Evolutionary conservation across 2,888 invertebrate species (phyloP), one percentile per base, ranked within the genome.

Genomic region (Subacronicta megacephala): DNA sequence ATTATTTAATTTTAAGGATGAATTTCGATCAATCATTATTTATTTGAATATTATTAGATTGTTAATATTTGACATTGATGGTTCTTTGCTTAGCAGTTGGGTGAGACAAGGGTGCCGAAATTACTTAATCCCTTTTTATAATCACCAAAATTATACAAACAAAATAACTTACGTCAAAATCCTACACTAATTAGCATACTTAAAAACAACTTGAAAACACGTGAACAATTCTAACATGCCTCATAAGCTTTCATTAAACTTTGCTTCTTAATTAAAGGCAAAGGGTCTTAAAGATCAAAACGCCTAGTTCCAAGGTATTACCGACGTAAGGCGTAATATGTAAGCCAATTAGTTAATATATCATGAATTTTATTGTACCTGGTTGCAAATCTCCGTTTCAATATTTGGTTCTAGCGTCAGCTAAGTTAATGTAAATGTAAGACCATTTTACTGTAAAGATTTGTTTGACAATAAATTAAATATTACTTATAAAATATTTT

Each of bases 181-280:
- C 40, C 29, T 13, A 16, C 3, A 15, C 38, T 53, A 58, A 72
- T 68, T 72, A 58, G 9, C 47, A 43, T 56, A 56, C 38, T 68
- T 58, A 46, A 23, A 31, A 62, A 56, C 36, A 44, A 62, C 12
- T 65, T 15, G 43, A 47, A 31, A 57, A 51, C 53, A 65, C 73
- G 56, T 62, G 65, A 65, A 65, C 54, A 54, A 50, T 51, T 55
- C 46, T 38, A 35, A 60, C 54, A 36, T 49, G 42, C 18, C 54
- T 59, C 57, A 54, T 49, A 51, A 20, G 58, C 44, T 67, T 52
- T 45, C 41, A 47, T 50, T 33, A 50, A 66, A 63, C 49, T 69
- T 65, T 6, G 37, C 4, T 17, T 50, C 49, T 20, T 63, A 50
- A 60, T 58, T 52, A 42, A 36, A 37, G 10, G 40, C 33, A 36